Percentiles rank a stretch among this genome's conserved stretches.
These are phyloP conservation scores for Drosophila guanche DNA, from an alignment of 1,140 invertebrate species.

Conservation along the genomic window DNA sequence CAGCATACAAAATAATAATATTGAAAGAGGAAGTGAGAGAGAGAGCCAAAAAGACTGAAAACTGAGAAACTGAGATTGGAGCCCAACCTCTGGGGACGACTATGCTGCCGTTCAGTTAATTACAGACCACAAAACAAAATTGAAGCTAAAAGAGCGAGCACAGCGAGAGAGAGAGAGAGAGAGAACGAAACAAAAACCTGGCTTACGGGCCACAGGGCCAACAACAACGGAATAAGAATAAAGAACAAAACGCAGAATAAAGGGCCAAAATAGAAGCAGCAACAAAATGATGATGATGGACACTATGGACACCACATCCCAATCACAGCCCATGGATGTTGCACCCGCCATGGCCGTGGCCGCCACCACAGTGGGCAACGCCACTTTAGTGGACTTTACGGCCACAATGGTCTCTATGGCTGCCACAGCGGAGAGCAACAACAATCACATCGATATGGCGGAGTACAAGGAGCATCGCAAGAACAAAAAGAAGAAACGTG, in stretches of 20 bases:
- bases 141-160: constrained; percentile 50
- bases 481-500: constrained; percentile 82
- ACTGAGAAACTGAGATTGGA: constrained; percentile 27
- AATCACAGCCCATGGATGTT: constrained; percentile 68
- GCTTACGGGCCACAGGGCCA: constrained; percentile 26
- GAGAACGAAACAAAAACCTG: constrained; percentile 49
- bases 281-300: constrained; percentile 83
- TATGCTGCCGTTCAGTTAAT: constrained; percentile 68
- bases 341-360: constrained; percentile 69
- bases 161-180: constrained; percentile 25
- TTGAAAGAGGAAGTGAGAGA: constrained; percentile 54
- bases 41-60: constrained; percentile 36
- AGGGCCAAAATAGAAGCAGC: constrained; percentile 9
- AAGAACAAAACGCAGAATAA: constrained; percentile 26
- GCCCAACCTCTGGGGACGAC: constrained; percentile 14
- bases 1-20: constrained; percentile 76
- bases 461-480: constrained; percentile 82
- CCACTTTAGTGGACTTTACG: constrained; percentile 56
- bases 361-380: constrained; percentile 56
- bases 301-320: constrained; percentile 65
- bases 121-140: constrained; percentile 72
- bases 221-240: constrained; percentile 10
- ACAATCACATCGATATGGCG: constrained; percentile 77
- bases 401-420: constrained; percentile 74
- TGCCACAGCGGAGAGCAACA: constrained; percentile 70